Percentiles rank a stretch among this genome's conserved stretches.
Evolutionary conservation across 2,113 vertebrate species (phyloP).

Genomic region (Trichechus manatus): DNA sequence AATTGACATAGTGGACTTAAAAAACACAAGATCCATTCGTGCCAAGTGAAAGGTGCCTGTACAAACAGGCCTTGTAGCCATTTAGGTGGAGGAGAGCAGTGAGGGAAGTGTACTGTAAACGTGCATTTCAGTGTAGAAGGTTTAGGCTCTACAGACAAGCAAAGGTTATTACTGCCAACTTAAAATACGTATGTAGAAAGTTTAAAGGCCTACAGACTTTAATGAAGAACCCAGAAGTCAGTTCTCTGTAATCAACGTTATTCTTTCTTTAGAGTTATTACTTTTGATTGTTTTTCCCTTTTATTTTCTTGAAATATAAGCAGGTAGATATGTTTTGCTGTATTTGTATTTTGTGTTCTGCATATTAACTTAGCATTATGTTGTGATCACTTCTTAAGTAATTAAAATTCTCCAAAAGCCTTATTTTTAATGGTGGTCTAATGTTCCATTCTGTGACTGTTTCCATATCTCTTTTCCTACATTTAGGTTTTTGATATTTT

Average conservation of each 20-base stretch:
- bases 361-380: neutral
- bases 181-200: neutral
- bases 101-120: fast-evolving
- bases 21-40: neutral
- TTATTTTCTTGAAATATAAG: neutral
- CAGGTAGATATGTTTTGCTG: neutral
- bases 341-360: neutral
- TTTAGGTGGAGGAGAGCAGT: too few relatives aligned
- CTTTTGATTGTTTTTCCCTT: neutral
- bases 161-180: neutral
- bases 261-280: neutral
- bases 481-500: neutral
- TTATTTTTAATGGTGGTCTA: neutral
- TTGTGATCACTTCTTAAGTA: neutral
- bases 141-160: neutral
- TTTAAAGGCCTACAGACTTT: neutral
- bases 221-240: neutral
- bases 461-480: neutral
- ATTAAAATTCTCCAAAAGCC: neutral
- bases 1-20: too few relatives aligned
- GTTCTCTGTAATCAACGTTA: neutral
- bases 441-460: neutral
- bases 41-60: neutral
- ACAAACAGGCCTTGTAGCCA: fast-evolving
- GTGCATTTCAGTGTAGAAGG: neutral